Evolutionary conservation across 1,140 invertebrate species (phyloP).

Genomic region (Semibalanus balanoides): DNA sequence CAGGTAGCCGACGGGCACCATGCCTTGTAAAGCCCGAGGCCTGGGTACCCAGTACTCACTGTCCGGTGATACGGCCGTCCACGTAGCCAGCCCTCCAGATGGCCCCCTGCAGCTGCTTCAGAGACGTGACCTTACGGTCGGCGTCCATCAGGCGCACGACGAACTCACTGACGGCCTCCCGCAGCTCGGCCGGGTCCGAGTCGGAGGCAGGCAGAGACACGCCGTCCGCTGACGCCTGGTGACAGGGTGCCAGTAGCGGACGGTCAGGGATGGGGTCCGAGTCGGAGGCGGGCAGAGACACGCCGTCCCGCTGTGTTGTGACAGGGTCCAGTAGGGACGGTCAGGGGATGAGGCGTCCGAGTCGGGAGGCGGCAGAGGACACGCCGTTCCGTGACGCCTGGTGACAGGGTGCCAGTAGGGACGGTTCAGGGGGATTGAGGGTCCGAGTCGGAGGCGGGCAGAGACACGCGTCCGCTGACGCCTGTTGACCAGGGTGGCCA

Average conservation of each 20-base stretch:
- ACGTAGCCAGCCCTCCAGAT: conserved; percentile 76
- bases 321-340: too few relatives aligned
- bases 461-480: too few relatives aligned
- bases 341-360: conserved; percentile 24
- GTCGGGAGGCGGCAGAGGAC: conserved; percentile 19
- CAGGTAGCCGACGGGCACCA: too few relatives aligned
- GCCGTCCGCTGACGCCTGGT: too few relatives aligned
- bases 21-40: too few relatives aligned
- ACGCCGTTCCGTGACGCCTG: too few relatives aligned
- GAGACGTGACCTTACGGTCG: conserved; percentile 58
- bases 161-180: conserved; percentile 24
- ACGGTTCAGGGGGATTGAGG: too few relatives aligned
- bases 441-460: background rate
- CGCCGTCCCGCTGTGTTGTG: too few relatives aligned
- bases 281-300: conserved; percentile 20
- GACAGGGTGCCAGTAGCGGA: too few relatives aligned
- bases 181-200: conserved; percentile 28
- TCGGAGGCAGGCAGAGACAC: conserved; percentile 20
- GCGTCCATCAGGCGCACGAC: conserved; percentile 45
- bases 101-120: conserved; percentile 76
- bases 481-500: too few relatives aligned
- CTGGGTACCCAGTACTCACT: too few relatives aligned
- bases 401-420: too few relatives aligned
- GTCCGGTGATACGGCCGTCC: conserved; percentile 57
- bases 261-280: conserved; percentile 24